Percentiles rank a stretch among this genome's conserved stretches.
Conservation (phyloP, 2,797 vertebrate species). For the Liparis tanakae region DNA sequence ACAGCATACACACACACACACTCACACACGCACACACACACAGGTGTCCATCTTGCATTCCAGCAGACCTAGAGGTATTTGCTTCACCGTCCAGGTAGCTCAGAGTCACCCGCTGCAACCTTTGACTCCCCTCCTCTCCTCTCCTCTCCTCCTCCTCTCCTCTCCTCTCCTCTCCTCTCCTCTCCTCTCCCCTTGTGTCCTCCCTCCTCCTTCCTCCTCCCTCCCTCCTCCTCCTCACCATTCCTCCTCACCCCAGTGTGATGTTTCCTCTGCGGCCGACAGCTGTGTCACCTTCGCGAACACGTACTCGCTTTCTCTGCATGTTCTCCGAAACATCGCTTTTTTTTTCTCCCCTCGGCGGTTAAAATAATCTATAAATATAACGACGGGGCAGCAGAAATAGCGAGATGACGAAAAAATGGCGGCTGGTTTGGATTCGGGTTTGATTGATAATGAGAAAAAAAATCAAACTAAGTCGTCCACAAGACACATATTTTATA, state of each 20-base stretch:
- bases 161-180: constrained; percentile 27
- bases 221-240: constrained; percentile 28
- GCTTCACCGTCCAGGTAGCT: neutral
- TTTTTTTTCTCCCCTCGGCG: neutral
- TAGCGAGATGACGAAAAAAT: neutral
- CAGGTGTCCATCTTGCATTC: constrained; percentile 4
- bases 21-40: neutral
- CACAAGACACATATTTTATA: neutral
- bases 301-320: neutral
- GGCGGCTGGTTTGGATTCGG: neutral
- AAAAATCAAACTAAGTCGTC: neutral
- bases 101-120: neutral
- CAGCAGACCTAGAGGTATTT: neutral
- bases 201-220: neutral
- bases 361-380: neutral
- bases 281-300: constrained; percentile 43
- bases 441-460: neutral
- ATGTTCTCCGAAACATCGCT: constrained; percentile 33
- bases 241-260: constrained; percentile 58
- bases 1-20: too few species aligned
- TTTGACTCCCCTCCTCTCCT: constrained; percentile 8
- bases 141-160: constrained; percentile 12
- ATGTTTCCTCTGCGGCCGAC: constrained; percentile 65
- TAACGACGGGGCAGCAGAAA: neutral
- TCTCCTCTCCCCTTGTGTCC: constrained; percentile 49